Evolutionary conservation across 2,113 vertebrate genomes (phyloP).

Genomic region (Phaethornis superciliosus): DNA sequence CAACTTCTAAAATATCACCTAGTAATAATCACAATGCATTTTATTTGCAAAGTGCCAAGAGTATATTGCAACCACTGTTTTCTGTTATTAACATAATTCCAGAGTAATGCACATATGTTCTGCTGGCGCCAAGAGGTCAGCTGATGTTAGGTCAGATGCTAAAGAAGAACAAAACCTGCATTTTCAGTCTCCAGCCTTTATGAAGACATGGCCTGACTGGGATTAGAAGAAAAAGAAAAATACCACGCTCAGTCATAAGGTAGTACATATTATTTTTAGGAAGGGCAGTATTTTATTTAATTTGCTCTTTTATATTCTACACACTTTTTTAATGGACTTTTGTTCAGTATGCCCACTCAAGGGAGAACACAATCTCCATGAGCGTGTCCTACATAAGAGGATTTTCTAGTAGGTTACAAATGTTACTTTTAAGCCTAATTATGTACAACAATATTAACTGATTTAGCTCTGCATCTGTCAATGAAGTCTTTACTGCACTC

Average conservation of each 20-base stretch:
- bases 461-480: conserved; percentile 15
- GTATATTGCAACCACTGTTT: neutral
- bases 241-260: neutral
- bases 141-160: neutral
- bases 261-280: neutral
- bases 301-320: neutral
- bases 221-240: neutral
- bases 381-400: neutral
- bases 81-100: neutral
- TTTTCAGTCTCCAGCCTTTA: neutral
- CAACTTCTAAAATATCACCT: neutral
- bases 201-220: neutral
- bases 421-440: neutral
- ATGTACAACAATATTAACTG: neutral
- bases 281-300: neutral
- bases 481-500: neutral
- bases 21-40: neutral
- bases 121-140: neutral
- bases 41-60: neutral
- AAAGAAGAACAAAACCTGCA: neutral
- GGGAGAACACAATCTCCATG: neutral
- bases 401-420: neutral
- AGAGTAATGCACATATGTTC: fast-evolving
- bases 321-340: neutral
- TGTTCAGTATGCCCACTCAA: neutral